phyloP scores from a whole-genome alignment of 2,888 invertebrate genomes.

The Clanis bilineata region DNA sequence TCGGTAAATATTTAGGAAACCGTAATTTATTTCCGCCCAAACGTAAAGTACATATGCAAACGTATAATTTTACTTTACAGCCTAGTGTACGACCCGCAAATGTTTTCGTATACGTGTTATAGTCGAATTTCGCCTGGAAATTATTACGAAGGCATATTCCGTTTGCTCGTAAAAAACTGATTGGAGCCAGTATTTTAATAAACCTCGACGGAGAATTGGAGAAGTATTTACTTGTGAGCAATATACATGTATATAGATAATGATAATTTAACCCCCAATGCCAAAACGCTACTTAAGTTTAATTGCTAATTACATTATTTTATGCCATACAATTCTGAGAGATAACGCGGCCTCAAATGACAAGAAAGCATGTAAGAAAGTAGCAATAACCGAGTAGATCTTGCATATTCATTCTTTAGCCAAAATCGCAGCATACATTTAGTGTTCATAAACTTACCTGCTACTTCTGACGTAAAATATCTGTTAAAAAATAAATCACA shows the following conservation, averaged over 20 bases:
- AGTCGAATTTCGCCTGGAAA: constrained; percentile 44
- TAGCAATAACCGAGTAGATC: too few species aligned
- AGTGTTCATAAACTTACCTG: too few species aligned
- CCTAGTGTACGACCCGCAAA: constrained; percentile 37
- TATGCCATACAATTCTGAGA: too few species aligned
- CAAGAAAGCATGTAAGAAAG: too few species aligned
- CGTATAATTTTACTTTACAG: constrained; percentile 40
- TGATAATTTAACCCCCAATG: too few species aligned
- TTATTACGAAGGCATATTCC: constrained; percentile 45
- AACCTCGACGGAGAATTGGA: constrained; percentile 32
- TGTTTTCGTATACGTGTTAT: constrained; percentile 46
- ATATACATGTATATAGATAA: constrained; percentile 18
- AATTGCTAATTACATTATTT: too few species aligned
- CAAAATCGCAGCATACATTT: too few species aligned
- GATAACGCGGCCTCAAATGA: too few species aligned
- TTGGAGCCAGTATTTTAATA: constrained; percentile 57
- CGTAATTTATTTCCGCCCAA: neutral
- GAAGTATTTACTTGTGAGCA: constrained; percentile 28
- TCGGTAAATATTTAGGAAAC: constrained; percentile 7
- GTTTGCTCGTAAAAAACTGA: constrained; percentile 50
- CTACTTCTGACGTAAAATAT: too few species aligned
- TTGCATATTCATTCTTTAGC: too few species aligned
- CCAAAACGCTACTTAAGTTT: too few species aligned
- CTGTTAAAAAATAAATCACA: too few species aligned
- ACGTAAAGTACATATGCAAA: constrained; percentile 23